phyloP scores from a whole-genome alignment of 2,113 vertebrate genomes.

The Chiloscyllium plagiosum region DNA sequence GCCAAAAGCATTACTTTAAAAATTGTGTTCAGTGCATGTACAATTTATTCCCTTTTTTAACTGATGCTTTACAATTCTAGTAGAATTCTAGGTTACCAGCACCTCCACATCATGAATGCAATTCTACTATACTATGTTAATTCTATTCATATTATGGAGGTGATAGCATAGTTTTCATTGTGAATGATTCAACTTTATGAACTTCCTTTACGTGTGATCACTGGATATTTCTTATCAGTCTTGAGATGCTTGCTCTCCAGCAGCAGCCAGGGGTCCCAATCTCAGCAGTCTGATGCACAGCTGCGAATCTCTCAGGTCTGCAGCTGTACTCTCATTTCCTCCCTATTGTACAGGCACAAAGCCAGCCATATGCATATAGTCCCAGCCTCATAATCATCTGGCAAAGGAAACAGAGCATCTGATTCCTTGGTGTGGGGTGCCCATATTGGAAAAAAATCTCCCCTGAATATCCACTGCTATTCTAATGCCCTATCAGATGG shows the following conservation, averaged over 20 bases:
- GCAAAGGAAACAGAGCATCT: not conserved
- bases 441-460: not conserved
- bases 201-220: not conserved
- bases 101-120: no score
- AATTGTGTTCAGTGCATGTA: not conserved
- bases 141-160: not conserved
- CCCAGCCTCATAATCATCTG: not conserved
- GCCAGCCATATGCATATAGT: not conserved
- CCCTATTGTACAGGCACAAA: not conserved
- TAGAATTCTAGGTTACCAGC: not conserved
- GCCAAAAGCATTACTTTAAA: not conserved
- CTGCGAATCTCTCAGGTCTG: not conserved
- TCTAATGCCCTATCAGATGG: not conserved
- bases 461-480: not conserved
- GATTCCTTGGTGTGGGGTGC: not conserved
- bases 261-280: not conserved
- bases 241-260: not conserved
- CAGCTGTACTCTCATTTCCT: conserved; percentile 29
- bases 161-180: not conserved
- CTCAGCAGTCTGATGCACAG: not conserved
- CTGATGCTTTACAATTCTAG: not conserved
- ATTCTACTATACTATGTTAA: not conserved
- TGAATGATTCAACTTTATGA: not conserved
- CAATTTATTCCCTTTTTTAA: not conserved
- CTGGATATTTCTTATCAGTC: not conserved